phyloP scores from a whole-genome alignment of 2,888 invertebrate genomes.

The Lasioglossum leucozonium region DNA sequence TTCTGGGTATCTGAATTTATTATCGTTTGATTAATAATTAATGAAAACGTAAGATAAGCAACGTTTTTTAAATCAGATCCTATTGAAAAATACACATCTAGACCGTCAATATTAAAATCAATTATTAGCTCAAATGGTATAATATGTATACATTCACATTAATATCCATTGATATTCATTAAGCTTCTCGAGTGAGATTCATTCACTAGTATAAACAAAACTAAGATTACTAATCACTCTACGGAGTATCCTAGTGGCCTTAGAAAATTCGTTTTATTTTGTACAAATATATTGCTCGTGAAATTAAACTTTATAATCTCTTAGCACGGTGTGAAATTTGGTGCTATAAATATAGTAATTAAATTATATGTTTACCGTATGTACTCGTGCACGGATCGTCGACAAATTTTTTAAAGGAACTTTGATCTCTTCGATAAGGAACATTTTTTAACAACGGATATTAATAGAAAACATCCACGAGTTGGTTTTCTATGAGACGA shows the following conservation, averaged over 20 bases:
- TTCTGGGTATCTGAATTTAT: conserved; percentile 20
- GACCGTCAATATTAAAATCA: conserved; percentile 34
- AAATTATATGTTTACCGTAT: conserved; percentile 35
- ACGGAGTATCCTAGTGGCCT: conserved; percentile 74
- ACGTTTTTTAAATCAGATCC: conserved; percentile 27
- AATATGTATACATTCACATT: conserved; percentile 26
- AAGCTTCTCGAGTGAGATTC: conserved; percentile 44
- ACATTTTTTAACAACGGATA: neutral
- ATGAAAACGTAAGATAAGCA: neutral
- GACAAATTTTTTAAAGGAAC: neutral
- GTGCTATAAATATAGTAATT: conserved; percentile 50
- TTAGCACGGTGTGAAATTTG: conserved; percentile 35
- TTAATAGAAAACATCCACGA: neutral
- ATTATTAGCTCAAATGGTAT: conserved; percentile 17
- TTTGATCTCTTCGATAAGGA: neutral
- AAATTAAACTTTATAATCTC: conserved; percentile 27
- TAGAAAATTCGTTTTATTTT: conserved; percentile 70
- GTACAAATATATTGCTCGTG: conserved; percentile 50
- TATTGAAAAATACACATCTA: conserved; percentile 10
- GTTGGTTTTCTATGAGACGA: conserved; percentile 9
- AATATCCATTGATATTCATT: conserved; percentile 30
- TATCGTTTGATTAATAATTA: conserved; percentile 44
- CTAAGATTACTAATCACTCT: conserved; percentile 53
- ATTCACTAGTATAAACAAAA: conserved; percentile 46
- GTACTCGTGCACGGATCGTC: conserved; percentile 19